Base-by-base conservation (phyloP, 2,797 vertebrate species). In the Psittacula echo region DNA sequence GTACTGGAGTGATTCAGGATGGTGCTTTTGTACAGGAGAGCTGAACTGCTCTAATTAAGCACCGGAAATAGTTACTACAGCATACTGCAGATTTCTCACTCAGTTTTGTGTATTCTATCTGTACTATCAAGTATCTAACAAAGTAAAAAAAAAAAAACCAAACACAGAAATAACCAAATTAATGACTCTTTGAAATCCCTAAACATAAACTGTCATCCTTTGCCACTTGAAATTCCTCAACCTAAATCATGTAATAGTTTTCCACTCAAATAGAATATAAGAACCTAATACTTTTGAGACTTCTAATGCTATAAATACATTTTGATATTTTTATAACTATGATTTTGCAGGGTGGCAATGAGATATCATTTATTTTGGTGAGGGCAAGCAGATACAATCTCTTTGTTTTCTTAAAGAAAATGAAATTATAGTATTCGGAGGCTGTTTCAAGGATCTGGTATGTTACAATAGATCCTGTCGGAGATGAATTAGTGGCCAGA, bases 401-500 rank as follows among this genome's bases (percentile, higher is more conserved):
- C 91, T 95, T 77, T 94, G 85, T 94, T 95, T 94, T 53, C 90
- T 42, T 85, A 48, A 64, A 73, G 50, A 68, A 89, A 95, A 85
- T 41, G 30, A 90, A 78, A 90, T 72, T 10, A 44, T 67, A 54
- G 45, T 32, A 24, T 83, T 84, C 78, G 66, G 90, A 95, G 53
- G 68, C 84, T 84, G 62, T 78, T 95, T 85, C 92, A 85, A 94
- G 84, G 92, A 70, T 90, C 85, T 61, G 3, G 26, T 68, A 44
- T 39, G 30, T 68, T 89, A 27, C 91, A 47, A 17, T 13, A 87
- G 82, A 85, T 87, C 72, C 90, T 91, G 88, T 76, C 1, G 22
- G 85, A 97, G 93, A 97, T 87, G 88, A 94, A 96, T 96, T 93
- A 94, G 90, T 84, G 95, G 92, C 78, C 86, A 85, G 81, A 24